These are phyloP conservation scores for Conger conger DNA, from an alignment of 2,113 vertebrate species.

Conservation along the genomic window DNA sequence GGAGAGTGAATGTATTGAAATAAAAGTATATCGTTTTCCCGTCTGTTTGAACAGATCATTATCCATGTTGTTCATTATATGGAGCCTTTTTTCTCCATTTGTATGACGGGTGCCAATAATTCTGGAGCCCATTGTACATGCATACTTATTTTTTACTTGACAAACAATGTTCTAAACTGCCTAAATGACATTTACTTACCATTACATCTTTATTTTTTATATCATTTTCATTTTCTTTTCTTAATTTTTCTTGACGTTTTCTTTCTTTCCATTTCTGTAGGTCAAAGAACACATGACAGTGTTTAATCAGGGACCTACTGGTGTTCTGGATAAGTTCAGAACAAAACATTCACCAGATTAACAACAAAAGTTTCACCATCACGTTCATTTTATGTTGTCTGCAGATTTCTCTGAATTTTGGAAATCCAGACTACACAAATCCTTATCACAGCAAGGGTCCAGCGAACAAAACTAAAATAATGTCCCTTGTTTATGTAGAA, in stretches of 20 bases:
- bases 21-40: too few species aligned
- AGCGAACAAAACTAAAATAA: too few species aligned
- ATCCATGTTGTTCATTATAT: too few species aligned
- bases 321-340: neutral
- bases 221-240: conserved; percentile 47
- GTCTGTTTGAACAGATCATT: too few species aligned
- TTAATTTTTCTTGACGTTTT: conserved; percentile 48
- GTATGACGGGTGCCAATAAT: too few species aligned
- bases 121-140: too few species aligned
- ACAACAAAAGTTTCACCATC: neutral
- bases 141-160: neutral
- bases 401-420: too few species aligned
- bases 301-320: neutral
- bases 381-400: neutral
- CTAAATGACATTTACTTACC: conserved; percentile 22
- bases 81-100: too few species aligned
- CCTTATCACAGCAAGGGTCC: too few species aligned
- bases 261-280: conserved; percentile 59
- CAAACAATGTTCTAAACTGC: neutral
- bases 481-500: too few species aligned
- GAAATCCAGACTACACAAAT: too few species aligned
- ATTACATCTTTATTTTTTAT: conserved; percentile 12
- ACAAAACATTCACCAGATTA: neutral
- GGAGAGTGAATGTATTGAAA: too few species aligned
- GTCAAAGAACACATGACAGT: neutral